A percentile compares a stretch with the other conserved stretches of the same genome.
Conservation (phyloP, 2,888 invertebrate species). For the Eretmocerus hayati region DNA sequence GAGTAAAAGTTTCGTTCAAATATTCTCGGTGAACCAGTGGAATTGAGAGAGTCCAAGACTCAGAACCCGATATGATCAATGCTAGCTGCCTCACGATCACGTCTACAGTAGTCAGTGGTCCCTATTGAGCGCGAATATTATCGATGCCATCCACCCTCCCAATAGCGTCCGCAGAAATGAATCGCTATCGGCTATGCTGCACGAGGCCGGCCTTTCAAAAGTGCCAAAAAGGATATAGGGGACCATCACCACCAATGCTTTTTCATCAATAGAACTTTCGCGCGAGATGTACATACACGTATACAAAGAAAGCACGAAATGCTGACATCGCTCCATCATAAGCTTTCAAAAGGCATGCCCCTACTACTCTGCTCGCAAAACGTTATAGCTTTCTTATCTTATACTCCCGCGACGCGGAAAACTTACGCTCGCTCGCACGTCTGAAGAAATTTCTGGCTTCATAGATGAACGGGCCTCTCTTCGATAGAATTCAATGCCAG, state of each 20-base stretch:
- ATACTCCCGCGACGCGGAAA: no score
- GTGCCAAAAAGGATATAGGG: neutral
- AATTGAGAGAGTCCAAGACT: no score
- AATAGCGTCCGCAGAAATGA: no score
- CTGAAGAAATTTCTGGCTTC: slow-evolving; percentile 5
- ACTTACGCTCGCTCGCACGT: slow-evolving; percentile 8
- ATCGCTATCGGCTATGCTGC: slow-evolving; percentile 27
- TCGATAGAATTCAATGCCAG: neutral
- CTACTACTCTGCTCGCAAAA: slow-evolving; percentile 11
- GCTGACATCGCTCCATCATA: slow-evolving; percentile 24
- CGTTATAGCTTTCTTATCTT: slow-evolving; percentile 19
- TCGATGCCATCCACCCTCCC: no score
- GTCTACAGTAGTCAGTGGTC: no score
- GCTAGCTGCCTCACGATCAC: no score
- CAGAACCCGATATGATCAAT: no score
- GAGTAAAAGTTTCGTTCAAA: no score
- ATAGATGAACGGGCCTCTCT: slow-evolving; percentile 7
- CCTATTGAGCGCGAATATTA: slow-evolving; percentile 25
- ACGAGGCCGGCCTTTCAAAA: slow-evolving; percentile 10
- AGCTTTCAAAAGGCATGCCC: slow-evolving; percentile 21
- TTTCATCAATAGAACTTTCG: slow-evolving; percentile 36
- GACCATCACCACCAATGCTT: slow-evolving; percentile 21
- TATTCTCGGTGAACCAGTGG: no score
- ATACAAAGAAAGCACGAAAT: slow-evolving; percentile 7
- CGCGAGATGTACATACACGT: neutral